phyloP scores from a whole-genome alignment of 2,888 invertebrate species.

The Listrodromus nycthemerus region DNA sequence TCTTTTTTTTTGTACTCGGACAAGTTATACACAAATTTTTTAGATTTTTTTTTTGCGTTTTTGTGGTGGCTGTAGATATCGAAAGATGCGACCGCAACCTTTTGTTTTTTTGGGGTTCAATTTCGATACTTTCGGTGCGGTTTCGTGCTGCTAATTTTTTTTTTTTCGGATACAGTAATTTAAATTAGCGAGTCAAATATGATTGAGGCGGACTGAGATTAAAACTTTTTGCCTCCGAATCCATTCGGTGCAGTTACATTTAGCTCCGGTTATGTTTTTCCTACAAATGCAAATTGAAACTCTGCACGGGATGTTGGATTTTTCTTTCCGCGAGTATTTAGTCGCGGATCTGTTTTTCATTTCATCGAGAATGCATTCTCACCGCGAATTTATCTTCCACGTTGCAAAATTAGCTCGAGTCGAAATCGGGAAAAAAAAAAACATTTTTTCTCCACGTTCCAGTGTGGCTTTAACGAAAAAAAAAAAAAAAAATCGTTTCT shows the following conservation, averaged over 20 bases:
- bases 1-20: neutral
- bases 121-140: neutral
- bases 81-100: neutral
- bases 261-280: neutral
- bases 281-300: neutral
- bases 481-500: neutral
- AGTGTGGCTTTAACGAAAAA: neutral
- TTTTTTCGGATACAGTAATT: neutral
- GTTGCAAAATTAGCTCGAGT: slow-evolving; percentile 4
- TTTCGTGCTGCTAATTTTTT: neutral
- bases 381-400: neutral
- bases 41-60: neutral
- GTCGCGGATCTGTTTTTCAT: slow-evolving; percentile 6
- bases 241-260: neutral
- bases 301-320: neutral
- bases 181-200: too few relatives aligned
- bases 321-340: slow-evolving; percentile 13
- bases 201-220: too few relatives aligned
- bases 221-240: neutral
- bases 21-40: neutral
- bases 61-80: neutral
- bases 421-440: neutral
- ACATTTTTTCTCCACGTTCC: neutral
- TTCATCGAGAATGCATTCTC: slow-evolving; percentile 17
- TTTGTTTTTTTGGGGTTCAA: neutral